A percentile compares a stretch with the other conserved stretches of the same genome.
These are phyloP conservation scores for Todiramphus chloris DNA, from an alignment of 2,113 vertebrate species.

Conservation along the genomic window DNA sequence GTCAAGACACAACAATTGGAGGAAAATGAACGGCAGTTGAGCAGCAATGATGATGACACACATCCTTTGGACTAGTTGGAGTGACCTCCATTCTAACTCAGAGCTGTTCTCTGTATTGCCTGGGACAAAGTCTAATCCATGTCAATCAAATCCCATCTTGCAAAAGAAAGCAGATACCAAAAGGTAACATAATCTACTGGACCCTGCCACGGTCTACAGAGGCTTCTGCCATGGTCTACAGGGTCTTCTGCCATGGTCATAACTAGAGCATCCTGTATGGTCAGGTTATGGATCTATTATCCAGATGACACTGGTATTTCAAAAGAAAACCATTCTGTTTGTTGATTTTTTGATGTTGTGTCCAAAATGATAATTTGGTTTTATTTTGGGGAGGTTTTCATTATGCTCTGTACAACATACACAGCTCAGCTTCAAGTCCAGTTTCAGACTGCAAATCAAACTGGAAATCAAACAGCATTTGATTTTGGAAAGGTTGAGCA, in stretches of 20 bases:
- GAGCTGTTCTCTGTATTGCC: rapidly evolving
- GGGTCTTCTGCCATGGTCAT: neutral
- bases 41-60: neutral
- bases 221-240: neutral
- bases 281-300: neutral
- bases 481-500: neutral
- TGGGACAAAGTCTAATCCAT: neutral
- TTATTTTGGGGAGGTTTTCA: neutral
- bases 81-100: neutral
- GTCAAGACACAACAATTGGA: conserved; percentile 35
- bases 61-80: neutral
- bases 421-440: neutral
- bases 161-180: neutral
- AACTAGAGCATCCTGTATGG: neutral
- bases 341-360: neutral
- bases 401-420: neutral
- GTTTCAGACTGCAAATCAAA: neutral
- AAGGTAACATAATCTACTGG: neutral
- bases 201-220: neutral
- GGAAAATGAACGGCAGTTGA: neutral
- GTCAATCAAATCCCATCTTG: neutral
- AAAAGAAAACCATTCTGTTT: neutral
- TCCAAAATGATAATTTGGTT: neutral
- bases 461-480: neutral
- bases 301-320: neutral